A percentile compares a stretch with the other conserved stretches of the same genome.
Evolutionary conservation across 2,113 vertebrate genomes (phyloP).

Genomic region (Zapornia atra): DNA sequence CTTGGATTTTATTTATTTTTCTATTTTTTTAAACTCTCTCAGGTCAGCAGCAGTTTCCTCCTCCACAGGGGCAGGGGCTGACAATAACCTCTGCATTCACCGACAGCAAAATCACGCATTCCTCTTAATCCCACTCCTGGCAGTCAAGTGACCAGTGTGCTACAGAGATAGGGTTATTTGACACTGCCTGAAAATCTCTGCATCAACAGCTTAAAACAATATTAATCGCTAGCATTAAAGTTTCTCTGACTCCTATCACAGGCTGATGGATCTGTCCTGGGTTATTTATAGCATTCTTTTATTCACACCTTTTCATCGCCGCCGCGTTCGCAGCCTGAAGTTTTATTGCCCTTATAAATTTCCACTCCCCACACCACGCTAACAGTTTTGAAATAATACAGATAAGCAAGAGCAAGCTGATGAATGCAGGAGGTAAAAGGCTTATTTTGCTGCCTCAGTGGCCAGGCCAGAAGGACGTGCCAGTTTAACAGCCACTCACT

Average conservation of each 20-base stretch:
- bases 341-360: conserved; percentile 70
- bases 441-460: not conserved
- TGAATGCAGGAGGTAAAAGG: conserved; percentile 30
- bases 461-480: not conserved
- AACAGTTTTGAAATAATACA: conserved; percentile 28
- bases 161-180: conserved; percentile 20
- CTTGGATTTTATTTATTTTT: not conserved
- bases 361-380: not conserved
- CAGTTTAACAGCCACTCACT: not conserved
- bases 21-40: not conserved
- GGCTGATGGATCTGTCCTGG: not conserved
- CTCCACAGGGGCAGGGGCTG: not conserved
- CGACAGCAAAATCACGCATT: not conserved
- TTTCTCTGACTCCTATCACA: not conserved
- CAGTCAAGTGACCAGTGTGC: not conserved
- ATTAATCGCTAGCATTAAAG: conserved; percentile 18
- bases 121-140: not conserved
- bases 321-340: not conserved
- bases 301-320: conserved; percentile 39
- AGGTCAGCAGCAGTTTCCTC: not conserved
- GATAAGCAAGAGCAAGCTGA: conserved; percentile 6
- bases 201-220: not conserved
- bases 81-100: not conserved
- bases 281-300: conserved; percentile 8
- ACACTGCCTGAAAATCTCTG: conserved; percentile 1